Base-by-base conservation (phyloP, 2,888 invertebrate species). In the Ganaspis brasiliensis region DNA sequence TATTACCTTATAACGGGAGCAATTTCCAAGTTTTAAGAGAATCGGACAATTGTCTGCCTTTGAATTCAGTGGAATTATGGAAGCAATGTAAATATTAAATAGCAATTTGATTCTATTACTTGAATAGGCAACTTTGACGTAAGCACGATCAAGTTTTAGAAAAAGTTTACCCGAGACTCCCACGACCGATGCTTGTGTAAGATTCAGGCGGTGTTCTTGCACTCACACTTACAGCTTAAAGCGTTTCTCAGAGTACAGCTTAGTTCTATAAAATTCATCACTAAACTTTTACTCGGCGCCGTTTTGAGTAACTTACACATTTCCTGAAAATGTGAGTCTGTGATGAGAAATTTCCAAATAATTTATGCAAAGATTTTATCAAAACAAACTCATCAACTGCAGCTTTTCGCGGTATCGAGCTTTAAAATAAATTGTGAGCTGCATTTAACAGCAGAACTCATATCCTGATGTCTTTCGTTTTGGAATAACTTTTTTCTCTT, bases 181-280 rank as follows among this genome's bases (percentile, higher is more conserved):
- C 4, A 52, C 16, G 52, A n/a, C n/a, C 8, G 16, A 16, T 16
- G 52, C 45, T 45, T 52, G 16, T 9, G 3, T 19, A 52, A 52
- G 52, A 52, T 52, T 52, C 16, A 45, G 52, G 8, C 12, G 19
- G 16, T 52, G 16, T 19, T 52, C 6, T n/a, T 45, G n/a, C n/a
- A n/a, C n/a, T n/a, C n/a, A n/a, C n/a, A n/a, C n/a, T 8, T 16
- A 52, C 52, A 12, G 9, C 12, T 40, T 12, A 40, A 2, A 40
- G 40, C 12, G 40, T 40, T 12, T 9, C 12, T 40, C 2, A 10
- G 2, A 40, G 40, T n/a, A n/a, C 40, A 12, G 31, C 40, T 9
- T 16, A 52, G 4, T 16, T 52, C 19, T 52, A 52, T 52, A 19
- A 52, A 52, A 52, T 52, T 52, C 16, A 52, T 52, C 52, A 52